Evolutionary conservation across 1,140 invertebrate genomes (phyloP).

Genomic region (Tetraneura akinire): DNA sequence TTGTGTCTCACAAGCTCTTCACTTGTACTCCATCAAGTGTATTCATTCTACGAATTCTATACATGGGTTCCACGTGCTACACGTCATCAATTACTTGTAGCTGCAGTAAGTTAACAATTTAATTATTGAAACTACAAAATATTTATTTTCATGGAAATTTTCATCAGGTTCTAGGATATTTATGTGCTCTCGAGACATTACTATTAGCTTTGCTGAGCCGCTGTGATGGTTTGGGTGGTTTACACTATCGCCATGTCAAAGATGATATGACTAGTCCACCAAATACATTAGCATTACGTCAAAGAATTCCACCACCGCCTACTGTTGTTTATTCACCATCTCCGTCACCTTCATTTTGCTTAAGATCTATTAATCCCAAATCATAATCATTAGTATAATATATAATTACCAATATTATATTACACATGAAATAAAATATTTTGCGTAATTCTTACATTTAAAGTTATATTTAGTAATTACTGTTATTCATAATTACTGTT

Average conservation of each 20-base stretch:
- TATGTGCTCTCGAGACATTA: conserved; percentile 61
- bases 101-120: conserved; percentile 59
- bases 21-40: conserved; percentile 67
- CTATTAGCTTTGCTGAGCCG: conserved; percentile 60
- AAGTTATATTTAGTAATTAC: background rate
- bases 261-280: conserved; percentile 58
- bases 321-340: conserved; percentile 54
- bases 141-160: background rate
- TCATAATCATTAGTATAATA: conserved; percentile 6
- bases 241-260: conserved; percentile 60
- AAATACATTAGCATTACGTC: conserved; percentile 61
- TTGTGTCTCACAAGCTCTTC: conserved; percentile 68
- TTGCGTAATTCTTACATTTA: background rate
- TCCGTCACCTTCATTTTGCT: conserved; percentile 53
- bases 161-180: conserved; percentile 60
- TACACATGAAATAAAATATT: background rate
- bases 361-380: conserved; percentile 34
- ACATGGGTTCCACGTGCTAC: conserved; percentile 65
- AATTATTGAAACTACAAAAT: background rate
- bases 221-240: conserved; percentile 59
- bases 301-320: conserved; percentile 53
- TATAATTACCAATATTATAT: background rate
- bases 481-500: background rate
- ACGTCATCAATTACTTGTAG: conserved; percentile 62
- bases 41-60: conserved; percentile 66